Conservation (phyloP, 2,113 vertebrate species). For the Cyanoliseus patagonus region DNA sequence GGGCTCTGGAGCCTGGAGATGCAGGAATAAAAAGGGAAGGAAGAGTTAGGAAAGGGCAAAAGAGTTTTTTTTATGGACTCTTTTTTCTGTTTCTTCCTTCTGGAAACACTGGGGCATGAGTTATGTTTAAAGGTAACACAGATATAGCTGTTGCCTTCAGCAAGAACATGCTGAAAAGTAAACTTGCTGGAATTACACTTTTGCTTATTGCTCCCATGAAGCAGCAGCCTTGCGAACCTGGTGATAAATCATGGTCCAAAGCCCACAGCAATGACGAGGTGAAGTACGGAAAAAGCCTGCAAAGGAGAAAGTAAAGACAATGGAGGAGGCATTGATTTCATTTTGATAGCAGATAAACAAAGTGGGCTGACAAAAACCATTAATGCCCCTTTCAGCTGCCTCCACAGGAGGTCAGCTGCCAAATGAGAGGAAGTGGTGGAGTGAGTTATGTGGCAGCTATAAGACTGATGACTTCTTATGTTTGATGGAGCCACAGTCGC, state of each 20-base stretch:
- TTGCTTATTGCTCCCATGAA: constrained; percentile 31
- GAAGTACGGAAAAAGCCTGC: not conserved
- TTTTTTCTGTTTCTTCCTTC: not conserved
- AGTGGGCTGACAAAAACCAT: constrained; percentile 53
- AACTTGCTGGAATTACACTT: constrained; percentile 51
- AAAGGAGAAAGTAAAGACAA: constrained; percentile 22
- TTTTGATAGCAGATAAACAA: constrained; percentile 68
- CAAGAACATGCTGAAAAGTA: not conserved
- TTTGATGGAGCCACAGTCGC: constrained; percentile 20
- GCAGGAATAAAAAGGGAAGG: not conserved
- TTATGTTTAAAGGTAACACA: not conserved
- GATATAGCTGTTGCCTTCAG: constrained; percentile 18
- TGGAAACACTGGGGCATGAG: not conserved
- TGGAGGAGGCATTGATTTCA: constrained; percentile 65
- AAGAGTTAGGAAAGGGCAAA: not conserved
- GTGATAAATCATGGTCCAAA: constrained; percentile 44
- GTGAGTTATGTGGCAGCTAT: constrained; percentile 35
- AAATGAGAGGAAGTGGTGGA: constrained; percentile 24
- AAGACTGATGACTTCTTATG: constrained; percentile 56
- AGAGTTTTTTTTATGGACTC: not conserved
- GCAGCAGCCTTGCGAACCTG: not conserved
- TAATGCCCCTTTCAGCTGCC: constrained; percentile 54
- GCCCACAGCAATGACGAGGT: not conserved
- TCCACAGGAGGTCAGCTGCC: constrained; percentile 64
- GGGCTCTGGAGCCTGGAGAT: not conserved